These are phyloP conservation scores for Ptilorrhoa leucosticta DNA, from an alignment of 2,113 vertebrate genomes.

Conservation along the genomic window DNA sequence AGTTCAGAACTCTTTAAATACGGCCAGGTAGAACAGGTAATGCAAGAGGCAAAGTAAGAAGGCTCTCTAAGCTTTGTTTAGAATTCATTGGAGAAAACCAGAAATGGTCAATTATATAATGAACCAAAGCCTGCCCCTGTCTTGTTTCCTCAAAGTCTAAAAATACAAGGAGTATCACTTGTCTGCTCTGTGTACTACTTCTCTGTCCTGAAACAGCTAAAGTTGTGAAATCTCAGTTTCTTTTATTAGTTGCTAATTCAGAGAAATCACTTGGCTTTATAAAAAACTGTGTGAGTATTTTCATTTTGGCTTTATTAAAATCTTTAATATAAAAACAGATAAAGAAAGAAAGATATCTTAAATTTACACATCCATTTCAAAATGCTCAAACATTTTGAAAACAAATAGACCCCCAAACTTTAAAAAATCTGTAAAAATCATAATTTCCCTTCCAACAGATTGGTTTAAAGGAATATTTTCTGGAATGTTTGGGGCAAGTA, in stretches of 20 bases:
- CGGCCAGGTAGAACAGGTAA: not conserved
- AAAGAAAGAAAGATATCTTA: not conserved
- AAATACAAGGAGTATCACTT: not conserved
- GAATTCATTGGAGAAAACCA: not conserved
- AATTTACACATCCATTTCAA: not conserved
- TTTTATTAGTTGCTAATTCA: not conserved
- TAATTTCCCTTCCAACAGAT: not conserved
- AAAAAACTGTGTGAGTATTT: not conserved
- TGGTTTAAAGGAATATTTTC: not conserved
- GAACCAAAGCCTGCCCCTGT: not conserved
- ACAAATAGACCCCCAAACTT: not conserved
- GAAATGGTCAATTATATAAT: not conserved
- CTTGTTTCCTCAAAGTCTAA: not conserved
- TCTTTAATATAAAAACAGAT: not conserved
- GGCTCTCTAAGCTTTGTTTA: not conserved
- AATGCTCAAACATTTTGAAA: not conserved
- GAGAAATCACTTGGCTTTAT: not conserved
- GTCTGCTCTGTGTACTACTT: rapidly evolving
- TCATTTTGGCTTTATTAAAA: not conserved
- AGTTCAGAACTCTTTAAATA: not conserved
- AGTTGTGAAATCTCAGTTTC: not conserved
- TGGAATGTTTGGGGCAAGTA: rapidly evolving
- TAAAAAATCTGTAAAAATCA: not conserved
- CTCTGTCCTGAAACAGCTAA: not conserved
- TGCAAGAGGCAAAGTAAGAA: not conserved